These are phyloP conservation scores for Saturnia pavonia DNA, from an alignment of 2,888 invertebrate species.

Conservation along the genomic window DNA sequence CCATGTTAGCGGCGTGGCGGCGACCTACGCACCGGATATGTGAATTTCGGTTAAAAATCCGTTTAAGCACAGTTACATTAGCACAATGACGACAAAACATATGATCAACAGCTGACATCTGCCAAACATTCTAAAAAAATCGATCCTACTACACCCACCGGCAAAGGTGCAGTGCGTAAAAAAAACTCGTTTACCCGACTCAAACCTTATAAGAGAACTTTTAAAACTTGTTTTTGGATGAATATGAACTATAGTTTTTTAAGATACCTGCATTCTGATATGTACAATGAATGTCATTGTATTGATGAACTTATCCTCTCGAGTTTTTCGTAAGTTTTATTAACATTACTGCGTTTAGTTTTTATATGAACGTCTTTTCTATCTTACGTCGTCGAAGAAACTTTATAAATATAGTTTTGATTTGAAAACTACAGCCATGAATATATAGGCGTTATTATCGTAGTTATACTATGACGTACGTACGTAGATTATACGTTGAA, in stretches of 20 bases:
- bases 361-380: neutral
- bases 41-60: constrained; percentile 60
- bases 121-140: constrained; percentile 35
- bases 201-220: neutral
- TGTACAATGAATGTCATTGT: constrained; percentile 8
- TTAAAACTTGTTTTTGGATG: constrained; percentile 6
- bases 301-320: neutral
- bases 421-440: neutral
- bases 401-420: neutral
- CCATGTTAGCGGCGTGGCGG: neutral
- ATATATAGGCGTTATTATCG: neutral
- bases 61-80: constrained; percentile 68
- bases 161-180: constrained; percentile 13
- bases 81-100: constrained; percentile 49
- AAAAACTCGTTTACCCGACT: constrained; percentile 10
- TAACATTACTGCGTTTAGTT: neutral
- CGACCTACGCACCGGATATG: constrained; percentile 8
- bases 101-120: constrained; percentile 71
- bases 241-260: neutral
- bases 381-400: neutral
- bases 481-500: no score
- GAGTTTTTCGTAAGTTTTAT: neutral
- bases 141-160: constrained; percentile 33
- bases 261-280: neutral
- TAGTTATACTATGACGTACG: neutral